Evolutionary conservation across 2,797 vertebrate species (phyloP), one percentile per base, ranked within the genome.

Genomic region (Ptychobarbus kaznakovi): DNA sequence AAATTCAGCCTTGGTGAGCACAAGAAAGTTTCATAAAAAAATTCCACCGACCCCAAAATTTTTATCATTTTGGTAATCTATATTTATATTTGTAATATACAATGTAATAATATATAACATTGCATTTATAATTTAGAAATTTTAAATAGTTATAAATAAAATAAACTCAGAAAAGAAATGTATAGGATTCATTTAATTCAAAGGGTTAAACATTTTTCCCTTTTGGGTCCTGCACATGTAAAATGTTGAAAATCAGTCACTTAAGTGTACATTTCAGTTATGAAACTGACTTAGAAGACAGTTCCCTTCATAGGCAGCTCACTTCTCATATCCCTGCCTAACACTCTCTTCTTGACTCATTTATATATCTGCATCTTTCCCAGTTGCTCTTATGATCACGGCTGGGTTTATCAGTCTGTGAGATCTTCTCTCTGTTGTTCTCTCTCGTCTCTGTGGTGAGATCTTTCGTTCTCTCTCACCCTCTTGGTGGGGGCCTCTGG

Each of bases 301-400:
- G 61, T 63, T 32, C 61, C 25, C 25, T 65, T 15, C 3, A 13
- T 63, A 63, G 13, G 25, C 61, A 28, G 11, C 61, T 75, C 15
- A 28, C 46, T 46, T 76, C 42, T 80, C 3, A 6, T 4, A 66
- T 53, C 6, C 49, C 79, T 82, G 18, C 2, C 76, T 53, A 56
- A 63, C 32, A 18, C 20, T 44, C 51, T 86, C 80, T 90, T 80
- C 61, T 70, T 53, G 61, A 83, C 86, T 86, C 74, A 88, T 88
- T 88, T 84, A 91, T 90, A 84, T 84, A 75, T 92, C 80, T 76
- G 46, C 87, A 81, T 84, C 80, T 22, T 80, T 89, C 91, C 92
- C 88, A 90, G 89, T 84, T 82, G 80, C 8, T 87, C 84, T 86
- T 81, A 87, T 86, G 89, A 88, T 75, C 12, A 53, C 28, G 76